A percentile compares a stretch with the other conserved stretches of the same genome.
Conservation (phyloP, 1,140 invertebrate genomes). For the Cyclina sinensis region DNA sequence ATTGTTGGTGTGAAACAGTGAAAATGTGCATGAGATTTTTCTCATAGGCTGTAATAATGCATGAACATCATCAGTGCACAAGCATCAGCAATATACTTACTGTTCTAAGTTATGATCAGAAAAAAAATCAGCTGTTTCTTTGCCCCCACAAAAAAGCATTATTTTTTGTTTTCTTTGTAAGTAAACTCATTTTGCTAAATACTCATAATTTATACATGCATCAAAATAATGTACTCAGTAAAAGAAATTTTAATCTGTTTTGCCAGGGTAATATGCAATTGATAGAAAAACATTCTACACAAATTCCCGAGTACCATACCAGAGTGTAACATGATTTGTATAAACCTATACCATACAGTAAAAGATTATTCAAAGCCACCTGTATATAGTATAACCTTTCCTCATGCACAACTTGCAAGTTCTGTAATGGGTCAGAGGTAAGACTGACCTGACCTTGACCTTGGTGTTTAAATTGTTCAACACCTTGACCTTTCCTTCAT, state of each 20-base stretch:
- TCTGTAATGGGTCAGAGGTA: slow-evolving; percentile 65
- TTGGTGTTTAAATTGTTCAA: too few relatives aligned
- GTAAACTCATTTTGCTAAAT: not conserved
- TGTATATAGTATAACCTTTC: not conserved
- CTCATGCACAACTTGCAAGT: not conserved
- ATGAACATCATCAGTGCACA: too few relatives aligned
- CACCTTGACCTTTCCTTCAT: not conserved
- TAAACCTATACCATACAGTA: slow-evolving; percentile 14
- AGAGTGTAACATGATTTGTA: not conserved
- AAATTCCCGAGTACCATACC: not conserved
- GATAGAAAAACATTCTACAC: not conserved
- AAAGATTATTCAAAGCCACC: not conserved
- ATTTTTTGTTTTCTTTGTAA: not conserved
- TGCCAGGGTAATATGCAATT: slow-evolving; percentile 56
- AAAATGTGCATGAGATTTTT: not conserved
- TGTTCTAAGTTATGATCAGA: too few relatives aligned
- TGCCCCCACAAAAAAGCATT: not conserved
- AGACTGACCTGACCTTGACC: slow-evolving; percentile 60
- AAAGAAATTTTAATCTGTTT: too few relatives aligned
- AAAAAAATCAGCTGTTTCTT: too few relatives aligned
- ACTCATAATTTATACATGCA: not conserved
- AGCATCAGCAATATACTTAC: too few relatives aligned
- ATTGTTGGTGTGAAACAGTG: not conserved
- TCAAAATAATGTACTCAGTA: too few relatives aligned
- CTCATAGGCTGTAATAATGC: not conserved